These are phyloP conservation scores for Lasioglossum calceatum DNA, from an alignment of 2,888 invertebrate species.

Conservation along the genomic window DNA sequence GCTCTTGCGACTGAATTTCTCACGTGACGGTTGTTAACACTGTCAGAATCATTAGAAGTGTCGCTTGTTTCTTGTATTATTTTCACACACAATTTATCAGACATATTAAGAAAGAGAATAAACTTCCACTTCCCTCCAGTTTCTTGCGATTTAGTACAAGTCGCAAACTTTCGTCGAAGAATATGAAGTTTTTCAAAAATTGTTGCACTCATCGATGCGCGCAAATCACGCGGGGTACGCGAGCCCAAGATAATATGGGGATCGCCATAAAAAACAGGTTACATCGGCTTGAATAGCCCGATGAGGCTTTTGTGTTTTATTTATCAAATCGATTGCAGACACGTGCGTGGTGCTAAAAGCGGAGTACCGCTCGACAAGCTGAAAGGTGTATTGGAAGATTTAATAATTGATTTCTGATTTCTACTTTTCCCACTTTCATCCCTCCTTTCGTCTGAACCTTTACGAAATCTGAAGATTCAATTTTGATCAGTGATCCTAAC, in stretches of 20 bases:
- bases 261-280: not conserved
- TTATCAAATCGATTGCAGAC: constrained; percentile 28
- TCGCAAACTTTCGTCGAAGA: not conserved
- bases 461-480: not conserved
- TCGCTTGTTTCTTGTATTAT: not conserved
- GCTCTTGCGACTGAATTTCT: constrained; percentile 1
- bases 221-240: not conserved
- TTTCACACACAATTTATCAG: too few relatives aligned
- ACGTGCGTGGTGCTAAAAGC: constrained; percentile 1
- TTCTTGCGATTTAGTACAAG: not conserved
- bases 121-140: too few relatives aligned
- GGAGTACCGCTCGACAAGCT: not conserved
- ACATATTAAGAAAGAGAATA: too few relatives aligned
- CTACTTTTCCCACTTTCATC: not conserved
- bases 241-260: not conserved
- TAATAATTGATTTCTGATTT: not conserved
- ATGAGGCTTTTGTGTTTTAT: constrained; percentile 15
- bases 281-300: constrained; percentile 17
- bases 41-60: not conserved
- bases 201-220: not conserved
- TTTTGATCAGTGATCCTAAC: not conserved
- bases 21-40: not conserved
- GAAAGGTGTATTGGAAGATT: not conserved
- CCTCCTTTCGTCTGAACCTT: not conserved
- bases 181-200: not conserved